Evolutionary conservation across 2,888 invertebrate genomes (phyloP), one percentile per base, ranked within the genome.

Genomic region (Philonicus albiceps): DNA sequence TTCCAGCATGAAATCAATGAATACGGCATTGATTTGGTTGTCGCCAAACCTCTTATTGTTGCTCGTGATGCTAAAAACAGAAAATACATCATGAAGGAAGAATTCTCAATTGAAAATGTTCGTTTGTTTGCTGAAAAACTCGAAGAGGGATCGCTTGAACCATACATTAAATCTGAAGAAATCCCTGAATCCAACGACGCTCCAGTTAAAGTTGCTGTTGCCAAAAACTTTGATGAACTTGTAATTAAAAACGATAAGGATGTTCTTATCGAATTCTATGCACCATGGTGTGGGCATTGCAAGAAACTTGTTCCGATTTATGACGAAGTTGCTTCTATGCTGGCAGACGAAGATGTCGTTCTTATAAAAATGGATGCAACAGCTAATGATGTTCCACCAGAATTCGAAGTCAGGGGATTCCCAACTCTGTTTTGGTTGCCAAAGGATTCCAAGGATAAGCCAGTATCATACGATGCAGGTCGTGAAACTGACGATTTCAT

Each of bases 241-340:
- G 98, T 99, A 0, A 95, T 95, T 2, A 96, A 99, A 91, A 96
- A 97, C 89, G 96, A 94, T 43, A 96, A 98, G 91, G 99, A 99
- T 92, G 97, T 97, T 2, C 94, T 99, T 73, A 95, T 99, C 89
- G 99, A 99, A 93, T 99, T 99, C 93, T 99, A 99, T 93, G 99
- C 99, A 49, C 99, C 99, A 0, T 99, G 99, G 99, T 98, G 98
- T 92, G 99, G 99, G 89, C 99, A 99, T 91, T 99, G 99, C 94
- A 99, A 99, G 93, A 97, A 97, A 92, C 94, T 99, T 78, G 94
- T 97, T 2, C 99, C 99, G 27, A 94, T 97, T 86, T 99, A 95
- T 93, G 98, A 99, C 87, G 98, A 99, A 92, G 94, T 99, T 43
- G 99, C 97, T 55, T 95, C 96, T 87, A 97, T 97, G 95, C 91